Base-by-base conservation (phyloP, 2,888 invertebrate species). In the Eristalis intricaria region DNA sequence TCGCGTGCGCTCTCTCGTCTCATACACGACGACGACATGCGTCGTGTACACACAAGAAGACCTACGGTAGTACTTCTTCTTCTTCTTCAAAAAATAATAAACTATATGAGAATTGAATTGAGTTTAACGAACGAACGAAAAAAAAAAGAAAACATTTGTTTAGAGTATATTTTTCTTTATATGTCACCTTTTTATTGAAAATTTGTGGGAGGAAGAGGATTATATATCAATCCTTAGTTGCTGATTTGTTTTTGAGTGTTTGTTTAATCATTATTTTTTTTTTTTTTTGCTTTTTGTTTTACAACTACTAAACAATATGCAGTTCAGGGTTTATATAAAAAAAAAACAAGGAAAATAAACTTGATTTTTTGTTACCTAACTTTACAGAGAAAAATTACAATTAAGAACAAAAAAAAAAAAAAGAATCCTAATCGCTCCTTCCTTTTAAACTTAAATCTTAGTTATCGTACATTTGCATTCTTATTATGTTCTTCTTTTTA, bases 391-490 rank as follows among this genome's bases (percentile, higher is more conserved):
- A 35, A 73, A 63, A 68, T n/a, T 50, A 50, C 50, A 50, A 50
- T 50, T 50, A 65, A 79, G 71, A 85, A 66, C 64, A 22, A 60
- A 65, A 77, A 32, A 32, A 70, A 77, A 78, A 77, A 19, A 83
- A 82, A 69, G 71, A 71, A 65, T 75, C 66, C 71, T 69, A 68
- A 74, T 78, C 82, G 74, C 76, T 82, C 76, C 69, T 70, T 50
- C 50, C 82, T 40, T 35, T 66, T 79, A 63, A 71, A 74, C 79
- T 84, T 84, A 77, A 19, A 68, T 70, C 83, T 71, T 86, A 86
- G 13, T 86, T 86, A 86, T 86, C 86, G 86, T 86, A 86, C 86
- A 86, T 86, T 83, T 82, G 82, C 77, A 35, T 80, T 80, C 73
- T 80, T 74, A 74, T 69, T 63, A 71, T 76, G n/a, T 81, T 70